phyloP scores from a whole-genome alignment of 2,113 vertebrate species.

The Lathamus discolor region DNA sequence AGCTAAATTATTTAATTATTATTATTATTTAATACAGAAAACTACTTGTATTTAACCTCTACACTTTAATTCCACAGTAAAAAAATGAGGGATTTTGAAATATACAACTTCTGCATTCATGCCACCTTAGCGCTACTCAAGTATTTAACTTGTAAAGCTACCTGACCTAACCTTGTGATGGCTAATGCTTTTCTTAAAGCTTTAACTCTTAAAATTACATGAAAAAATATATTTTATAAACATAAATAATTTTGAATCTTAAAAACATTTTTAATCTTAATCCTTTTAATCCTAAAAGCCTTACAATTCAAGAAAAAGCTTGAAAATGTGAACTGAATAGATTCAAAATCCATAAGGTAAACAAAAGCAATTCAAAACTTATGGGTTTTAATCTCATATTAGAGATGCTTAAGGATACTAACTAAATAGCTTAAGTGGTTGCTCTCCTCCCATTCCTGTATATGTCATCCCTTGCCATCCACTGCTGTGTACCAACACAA shows the following conservation, averaged over 20 bases:
- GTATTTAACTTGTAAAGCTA: neutral
- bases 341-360: neutral
- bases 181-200: too few relatives aligned
- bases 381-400: neutral
- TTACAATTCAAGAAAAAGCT: neutral
- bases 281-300: neutral
- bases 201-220: too few relatives aligned
- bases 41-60: neutral
- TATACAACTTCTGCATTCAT: neutral
- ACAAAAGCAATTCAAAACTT: neutral
- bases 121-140: neutral
- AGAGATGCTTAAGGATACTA: neutral
- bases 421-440: neutral
- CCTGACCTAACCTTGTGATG: too few relatives aligned
- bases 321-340: neutral
- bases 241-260: neutral
- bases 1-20: neutral
- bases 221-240: neutral
- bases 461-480: neutral
- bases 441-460: too few relatives aligned
- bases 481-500: too few relatives aligned
- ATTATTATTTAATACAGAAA: neutral
- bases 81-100: neutral
- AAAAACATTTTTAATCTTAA: neutral
- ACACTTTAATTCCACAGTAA: neutral